These are phyloP conservation scores for Pheucticus melanocephalus DNA, from an alignment of 2,113 vertebrate species.

Conservation along the genomic window DNA sequence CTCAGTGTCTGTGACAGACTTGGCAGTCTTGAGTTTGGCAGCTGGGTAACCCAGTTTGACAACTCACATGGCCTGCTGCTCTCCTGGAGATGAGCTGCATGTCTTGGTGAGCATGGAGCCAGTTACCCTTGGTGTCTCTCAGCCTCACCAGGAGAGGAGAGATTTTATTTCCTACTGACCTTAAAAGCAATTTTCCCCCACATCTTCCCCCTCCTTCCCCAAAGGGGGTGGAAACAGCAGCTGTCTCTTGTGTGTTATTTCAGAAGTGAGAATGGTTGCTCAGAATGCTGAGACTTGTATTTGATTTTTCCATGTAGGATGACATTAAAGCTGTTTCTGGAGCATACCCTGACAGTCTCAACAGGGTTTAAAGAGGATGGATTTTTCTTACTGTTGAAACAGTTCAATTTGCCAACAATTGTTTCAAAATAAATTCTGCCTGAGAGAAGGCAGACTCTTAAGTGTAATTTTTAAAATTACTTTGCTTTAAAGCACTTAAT, in stretches of 20 bases:
- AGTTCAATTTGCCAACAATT: not conserved
- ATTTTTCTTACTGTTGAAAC: not conserved
- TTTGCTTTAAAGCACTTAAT: not conserved
- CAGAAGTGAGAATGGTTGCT: not conserved
- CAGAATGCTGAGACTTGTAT: not conserved
- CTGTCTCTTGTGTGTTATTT: not conserved
- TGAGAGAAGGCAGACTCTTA: not conserved
- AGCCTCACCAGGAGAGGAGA: not conserved
- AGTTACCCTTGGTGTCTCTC: not conserved
- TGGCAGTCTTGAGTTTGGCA: not conserved
- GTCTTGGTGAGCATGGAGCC: not conserved
- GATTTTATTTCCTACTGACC: not conserved
- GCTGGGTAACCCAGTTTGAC: not conserved
- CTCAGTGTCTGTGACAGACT: not conserved
- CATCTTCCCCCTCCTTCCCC: not conserved
- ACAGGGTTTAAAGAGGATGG: not conserved
- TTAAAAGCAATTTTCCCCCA: not conserved
- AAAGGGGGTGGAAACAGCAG: not conserved
- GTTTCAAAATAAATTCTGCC: not conserved
- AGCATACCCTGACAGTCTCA: not conserved
- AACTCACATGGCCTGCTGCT: not conserved
- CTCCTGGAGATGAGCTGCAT: not conserved
- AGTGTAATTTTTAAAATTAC: not conserved
- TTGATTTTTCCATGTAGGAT: not conserved
- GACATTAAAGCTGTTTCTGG: not conserved